Evolutionary conservation across 1,140 invertebrate genomes (phyloP), one percentile per base, ranked within the genome.

Genomic region (Oreohelix idahoensis): DNA sequence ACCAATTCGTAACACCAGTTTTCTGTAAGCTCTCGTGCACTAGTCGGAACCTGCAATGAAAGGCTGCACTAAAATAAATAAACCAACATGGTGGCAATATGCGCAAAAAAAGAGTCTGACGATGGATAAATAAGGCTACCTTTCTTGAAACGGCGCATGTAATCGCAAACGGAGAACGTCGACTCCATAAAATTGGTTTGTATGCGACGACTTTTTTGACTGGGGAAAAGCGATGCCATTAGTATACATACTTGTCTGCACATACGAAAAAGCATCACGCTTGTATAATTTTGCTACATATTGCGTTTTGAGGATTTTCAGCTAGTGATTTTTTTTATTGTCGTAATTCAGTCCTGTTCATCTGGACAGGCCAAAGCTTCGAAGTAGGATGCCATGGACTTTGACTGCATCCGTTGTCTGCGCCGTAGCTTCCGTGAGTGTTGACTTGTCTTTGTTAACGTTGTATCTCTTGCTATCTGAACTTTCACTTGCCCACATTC

Each of bases 301-400:
- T n/a, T n/a, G 26, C 20, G 23, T 58, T 15, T n/a, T 58, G 53
- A n/a, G 26, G 23, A 58, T 5, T 15, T n/a, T 20, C 20, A n/a
- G n/a, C n/a, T n/a, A n/a, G n/a, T n/a, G n/a, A n/a, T n/a, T 20
- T 15, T 58, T 58, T 58, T 23, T 2, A 15, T 23, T 58, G 53
- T 20, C 10, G 23, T 23, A 58, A 23, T n/a, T 4, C 53, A 4
- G 20, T 58, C 53, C 53, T 58, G 10, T 66, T 32, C 63, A 35
- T 66, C 20, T 23, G 63, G 63, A 66, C 63, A 66, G 63, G 63
- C 63, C 2, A 10, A n/a, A 23, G n/a, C n/a, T 10, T 29, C 11
- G 63, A 35, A 32, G 29, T 66, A 66, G n/a, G 63, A 66, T 66
- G 63, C 63, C n/a, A 66, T 66, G 63, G 63, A 66, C n/a, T 66